Evolutionary conservation across 2,113 vertebrate genomes (phyloP), one percentile per base, ranked within the genome.

Genomic region (Salvelinus namaycush): DNA sequence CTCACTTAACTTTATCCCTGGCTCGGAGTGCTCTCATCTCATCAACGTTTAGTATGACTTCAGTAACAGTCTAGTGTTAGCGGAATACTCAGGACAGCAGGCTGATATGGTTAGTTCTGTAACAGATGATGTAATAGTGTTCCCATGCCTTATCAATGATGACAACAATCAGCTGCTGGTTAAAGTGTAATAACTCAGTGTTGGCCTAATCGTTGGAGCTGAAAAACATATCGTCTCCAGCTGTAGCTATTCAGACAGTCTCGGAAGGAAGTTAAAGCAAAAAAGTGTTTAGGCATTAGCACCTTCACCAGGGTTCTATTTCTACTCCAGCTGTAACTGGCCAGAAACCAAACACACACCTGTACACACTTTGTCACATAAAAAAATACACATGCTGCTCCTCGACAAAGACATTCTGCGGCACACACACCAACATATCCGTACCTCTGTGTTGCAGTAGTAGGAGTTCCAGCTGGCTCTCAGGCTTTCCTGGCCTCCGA

Each of bases 381-480:
- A 18, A 44, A 44, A 7, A n/a, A n/a, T 1, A 64, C 22, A 44
- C 39, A 18, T 54, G 14, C 3, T 54, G 51, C 18, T 4, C 51
- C 16, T 16, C 51, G 16, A 18, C 51, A 18, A 54, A 16, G n/a
- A 16, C 16, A 3, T 24, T 62, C 59, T 22, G 54, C 5, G n/a
- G n/a, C 5, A 62, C 59, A 62, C n/a, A 62, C 59, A 62, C 5
- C 51, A 18, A 39, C 16, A 34, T n/a, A 44, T 69, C n/a, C 12
- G 75, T 85, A 96, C 95, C 94, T 97, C 94, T 0, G 95, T 93
- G 82, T 95, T 94, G 81, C 92, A 89, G 86, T 90, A 96, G 86
- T 96, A 95, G 0, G 91, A 93, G 81, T 79, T 93, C 96, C 95
- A 97, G 77, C 86, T 92, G 44, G 93, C 91, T 64, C 93, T 78